Conservation (phyloP, 2,888 invertebrate species). For the Rhagophthalmus giganteus region DNA sequence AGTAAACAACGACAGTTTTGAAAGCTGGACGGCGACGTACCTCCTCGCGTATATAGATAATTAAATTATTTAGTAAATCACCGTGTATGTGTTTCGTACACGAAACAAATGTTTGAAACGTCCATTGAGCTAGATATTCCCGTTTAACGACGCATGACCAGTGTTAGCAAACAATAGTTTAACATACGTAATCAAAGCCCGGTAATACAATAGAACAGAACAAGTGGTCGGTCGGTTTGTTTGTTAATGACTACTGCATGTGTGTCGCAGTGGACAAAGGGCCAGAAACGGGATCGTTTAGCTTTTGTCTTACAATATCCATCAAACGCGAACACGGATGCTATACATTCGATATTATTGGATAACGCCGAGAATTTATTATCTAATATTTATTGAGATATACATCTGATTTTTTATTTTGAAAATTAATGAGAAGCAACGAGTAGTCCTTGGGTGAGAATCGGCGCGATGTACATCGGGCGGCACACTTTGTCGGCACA, state of each 20-base stretch:
- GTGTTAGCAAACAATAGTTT: slow-evolving; percentile 45
- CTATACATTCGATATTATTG: too few relatives aligned
- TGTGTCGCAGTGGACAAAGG: slow-evolving; percentile 15
- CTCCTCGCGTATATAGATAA: too few relatives aligned
- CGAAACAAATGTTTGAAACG: slow-evolving; percentile 13
- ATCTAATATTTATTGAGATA: too few relatives aligned
- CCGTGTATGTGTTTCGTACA: slow-evolving; percentile 1
- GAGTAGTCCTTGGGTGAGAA: slow-evolving; percentile 55
- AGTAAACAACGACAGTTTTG: too few relatives aligned
- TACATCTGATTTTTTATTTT: background rate
- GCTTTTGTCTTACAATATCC: background rate
- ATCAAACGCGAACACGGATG: background rate
- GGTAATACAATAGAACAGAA: slow-evolving; percentile 22
- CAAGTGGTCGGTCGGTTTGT: slow-evolving; percentile 21
- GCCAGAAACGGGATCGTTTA: background rate
- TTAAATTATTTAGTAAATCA: background rate
- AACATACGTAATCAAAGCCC: slow-evolving; percentile 36
- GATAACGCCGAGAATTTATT: too few relatives aligned
- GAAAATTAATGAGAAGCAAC: background rate
- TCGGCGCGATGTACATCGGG: slow-evolving; percentile 53
- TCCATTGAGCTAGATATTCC: slow-evolving; percentile 24
- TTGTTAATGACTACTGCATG: slow-evolving; percentile 25
- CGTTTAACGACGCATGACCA: slow-evolving; percentile 46
- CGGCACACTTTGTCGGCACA: slow-evolving; percentile 58
- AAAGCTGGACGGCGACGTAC: background rate